Base-by-base conservation (phyloP, 2,797 vertebrate genomes). In the Anas georgica region DNA sequence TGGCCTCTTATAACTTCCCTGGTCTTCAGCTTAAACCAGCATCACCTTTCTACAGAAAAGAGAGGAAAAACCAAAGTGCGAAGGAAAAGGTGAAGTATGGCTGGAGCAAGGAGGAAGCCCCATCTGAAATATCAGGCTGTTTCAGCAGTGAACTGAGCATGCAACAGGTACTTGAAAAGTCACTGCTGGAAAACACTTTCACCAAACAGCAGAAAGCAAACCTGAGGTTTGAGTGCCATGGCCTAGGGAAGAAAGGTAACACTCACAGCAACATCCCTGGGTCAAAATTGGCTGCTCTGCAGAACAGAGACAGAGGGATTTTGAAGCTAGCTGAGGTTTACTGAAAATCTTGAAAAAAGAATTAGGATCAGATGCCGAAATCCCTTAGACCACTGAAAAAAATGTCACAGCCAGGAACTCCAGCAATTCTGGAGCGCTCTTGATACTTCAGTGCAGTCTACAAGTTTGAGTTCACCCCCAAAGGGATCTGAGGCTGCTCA, bases 201-300 rank as follows among this genome's bases (percentile, higher is more conserved):
- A 84, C 14, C 17, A 13, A 74, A 78, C 8, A 75, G 15, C 50
- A 86, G 58, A 78, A 73, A 48, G 20, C 41, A 63, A 84, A 46
- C 3, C 48, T 8, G 10, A n/a, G 28, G 35, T 26, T 26, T 62
- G 55, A 45, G 46, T 12, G 45, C 25, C 3, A 3, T 39, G 48
- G 39, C 10, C 6, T 6, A 10, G 58, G 37, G n/a, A 77, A 39
- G 48, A 41, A 83, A 70, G 25, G 56, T 33, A 67, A 60, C 48
- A 9, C 10, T 67, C 56, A 31, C 0, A 0, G 35, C 2, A 10
- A 54, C 18, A 39, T 41, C 2, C 1, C 1, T n/a, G 43, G 20
- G 48, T 67, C 54, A 79, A 56, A 75, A 68, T 14, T 5, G 67
- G 17, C 20, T 41, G 60, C 35, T 54, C 39, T 46, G 35, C 12